Conservation (phyloP, 2,888 invertebrate species). For the Aphodius sticticus region DNA sequence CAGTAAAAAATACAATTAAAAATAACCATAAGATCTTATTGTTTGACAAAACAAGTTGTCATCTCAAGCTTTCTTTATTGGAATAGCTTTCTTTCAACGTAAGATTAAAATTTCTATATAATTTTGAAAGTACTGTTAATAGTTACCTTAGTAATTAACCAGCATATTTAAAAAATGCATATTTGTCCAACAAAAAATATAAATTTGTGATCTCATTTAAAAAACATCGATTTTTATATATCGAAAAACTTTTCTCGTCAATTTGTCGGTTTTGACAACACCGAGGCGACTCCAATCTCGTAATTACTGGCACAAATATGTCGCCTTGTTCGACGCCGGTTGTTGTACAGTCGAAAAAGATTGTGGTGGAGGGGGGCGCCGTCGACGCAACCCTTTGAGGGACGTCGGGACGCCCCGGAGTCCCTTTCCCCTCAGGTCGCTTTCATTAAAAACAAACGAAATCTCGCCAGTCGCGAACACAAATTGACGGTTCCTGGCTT, state of each 20-base stretch:
- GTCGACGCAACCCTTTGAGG: background rate
- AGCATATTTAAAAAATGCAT: too few species aligned
- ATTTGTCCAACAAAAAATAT: too few species aligned
- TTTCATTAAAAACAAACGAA: background rate
- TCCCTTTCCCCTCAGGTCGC: background rate
- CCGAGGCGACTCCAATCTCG: background rate
- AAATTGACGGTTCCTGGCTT: background rate
- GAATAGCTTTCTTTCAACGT: too few species aligned
- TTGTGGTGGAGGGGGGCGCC: background rate
- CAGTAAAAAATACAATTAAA: too few species aligned
- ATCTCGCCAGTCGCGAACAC: background rate
- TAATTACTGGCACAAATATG: background rate
- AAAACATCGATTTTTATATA: too few species aligned
- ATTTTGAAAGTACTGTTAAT: too few species aligned
- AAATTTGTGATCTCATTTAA: too few species aligned
- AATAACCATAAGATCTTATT: too few species aligned
- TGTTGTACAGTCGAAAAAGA: background rate
- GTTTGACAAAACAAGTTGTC: too few species aligned
- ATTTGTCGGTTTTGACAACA: background rate
- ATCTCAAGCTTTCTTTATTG: too few species aligned
- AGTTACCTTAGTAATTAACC: too few species aligned
- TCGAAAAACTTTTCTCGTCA: background rate
- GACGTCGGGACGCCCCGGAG: background rate
- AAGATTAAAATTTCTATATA: too few species aligned
- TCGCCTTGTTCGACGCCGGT: background rate